phyloP scores from a whole-genome alignment of 1,140 invertebrate genomes.

The Drosophila ironensis region DNA sequence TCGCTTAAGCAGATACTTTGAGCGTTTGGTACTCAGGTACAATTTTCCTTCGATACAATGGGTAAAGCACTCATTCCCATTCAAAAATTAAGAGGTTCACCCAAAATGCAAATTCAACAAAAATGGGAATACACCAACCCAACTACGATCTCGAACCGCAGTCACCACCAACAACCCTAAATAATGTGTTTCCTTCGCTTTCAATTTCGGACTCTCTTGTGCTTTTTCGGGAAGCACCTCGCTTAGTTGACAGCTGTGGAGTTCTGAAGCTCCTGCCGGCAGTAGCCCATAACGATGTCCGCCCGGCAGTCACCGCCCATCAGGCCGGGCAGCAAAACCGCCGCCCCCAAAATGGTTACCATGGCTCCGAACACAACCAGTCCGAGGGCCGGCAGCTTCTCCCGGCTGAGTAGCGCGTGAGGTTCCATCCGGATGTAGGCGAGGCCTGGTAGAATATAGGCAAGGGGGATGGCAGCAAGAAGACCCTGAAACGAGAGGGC shows the following conservation, averaged over 20 bases:
- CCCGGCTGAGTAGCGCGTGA: slow-evolving; percentile 86
- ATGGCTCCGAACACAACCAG: slow-evolving; percentile 88
- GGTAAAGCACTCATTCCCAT: slow-evolving; percentile 17
- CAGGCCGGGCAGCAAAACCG: slow-evolving; percentile 69
- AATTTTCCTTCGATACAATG: slow-evolving; percentile 43
- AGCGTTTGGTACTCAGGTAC: slow-evolving; percentile 70
- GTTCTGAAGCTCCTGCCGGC: slow-evolving; percentile 70
- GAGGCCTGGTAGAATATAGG: slow-evolving; percentile 91
- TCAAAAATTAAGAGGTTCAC: background rate
- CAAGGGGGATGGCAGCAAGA: slow-evolving; percentile 91
- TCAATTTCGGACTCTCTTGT: background rate
- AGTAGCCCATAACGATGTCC: slow-evolving; percentile 80
- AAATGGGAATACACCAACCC: background rate
- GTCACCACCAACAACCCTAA: slow-evolving; percentile 5
- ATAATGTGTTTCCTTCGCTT: slow-evolving; percentile 26
- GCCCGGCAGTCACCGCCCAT: slow-evolving; percentile 77
- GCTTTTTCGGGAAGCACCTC: too few relatives aligned
- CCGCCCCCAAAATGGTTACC: slow-evolving; percentile 86
- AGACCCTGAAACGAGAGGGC: slow-evolving; percentile 85
- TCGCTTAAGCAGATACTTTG: slow-evolving; percentile 45
- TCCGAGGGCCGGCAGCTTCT: slow-evolving; percentile 88
- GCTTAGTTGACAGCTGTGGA: slow-evolving; percentile 48
- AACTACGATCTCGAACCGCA: background rate
- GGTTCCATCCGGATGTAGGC: slow-evolving; percentile 91
- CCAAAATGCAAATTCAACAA: background rate